Evolutionary conservation across 2,888 invertebrate species (phyloP), one percentile per base, ranked within the genome.

Genomic region (Platerodrilus igneus): DNA sequence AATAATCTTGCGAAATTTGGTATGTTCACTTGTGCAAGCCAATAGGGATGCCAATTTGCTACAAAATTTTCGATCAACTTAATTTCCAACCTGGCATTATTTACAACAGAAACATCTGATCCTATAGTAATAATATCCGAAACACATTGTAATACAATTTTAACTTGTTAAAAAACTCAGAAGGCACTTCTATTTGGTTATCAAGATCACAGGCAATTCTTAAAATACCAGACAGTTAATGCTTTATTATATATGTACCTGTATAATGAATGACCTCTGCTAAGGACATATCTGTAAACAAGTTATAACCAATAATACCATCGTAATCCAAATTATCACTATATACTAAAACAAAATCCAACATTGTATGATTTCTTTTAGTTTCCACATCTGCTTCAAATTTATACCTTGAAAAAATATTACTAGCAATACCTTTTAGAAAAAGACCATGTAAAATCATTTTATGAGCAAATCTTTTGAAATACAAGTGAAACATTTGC

Each of bases 1-100:
- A 19, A 19, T 19, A n/a, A n/a, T n/a, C n/a, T n/a, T n/a, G n/a
- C n/a, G n/a, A n/a, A n/a, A n/a, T 3, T 31, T 26, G 9, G 25
- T 28, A 21, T 40, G 26, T 15, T 52, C 50, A 2, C 20, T 25
- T 1, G 25, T 6, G 45, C n/a, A 2, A 46, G 31, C 10, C 47
- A 34, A 28, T 50, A 50, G n/a, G 51, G 47, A 10, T 34, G 11
- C 26, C 46, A 33, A 25, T 25, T 44, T 7, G 44, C 36, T 7
- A 47, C 20, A 11, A 23, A 27, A 21, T 46, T 33, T 11, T 46
- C 31, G 22, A 8, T 22, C 18, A 44, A 33, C 19, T 31, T 31
- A n/a, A 28, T 36, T 23, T 35, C 14, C 10, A 36, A 13, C 4
- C 9, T 25, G 8, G 34, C 29, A 27, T 37, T 41, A 19, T 30